phyloP scores from a whole-genome alignment of 2,888 invertebrate genomes.

The Rhingia campestris region DNA sequence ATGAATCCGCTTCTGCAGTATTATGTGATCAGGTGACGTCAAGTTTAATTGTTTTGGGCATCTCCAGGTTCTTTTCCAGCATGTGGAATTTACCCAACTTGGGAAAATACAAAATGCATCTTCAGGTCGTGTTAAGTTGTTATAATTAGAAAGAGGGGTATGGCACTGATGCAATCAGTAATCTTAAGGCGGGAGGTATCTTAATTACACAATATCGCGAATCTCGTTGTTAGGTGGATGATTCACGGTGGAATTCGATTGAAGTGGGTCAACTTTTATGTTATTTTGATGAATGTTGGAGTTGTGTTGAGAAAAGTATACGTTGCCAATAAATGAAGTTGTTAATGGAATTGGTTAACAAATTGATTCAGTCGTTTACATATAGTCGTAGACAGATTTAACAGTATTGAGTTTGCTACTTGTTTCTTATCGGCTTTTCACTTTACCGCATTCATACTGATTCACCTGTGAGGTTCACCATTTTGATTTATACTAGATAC shows the following conservation, averaged over 20 bases:
- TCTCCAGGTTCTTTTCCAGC: slow-evolving; percentile 7
- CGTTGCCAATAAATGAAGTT: no score
- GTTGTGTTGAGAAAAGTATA: no score
- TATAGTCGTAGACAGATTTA: no score
- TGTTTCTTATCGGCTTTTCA: no score
- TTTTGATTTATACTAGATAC: no score
- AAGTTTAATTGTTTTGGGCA: slow-evolving; percentile 13
- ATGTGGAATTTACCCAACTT: slow-evolving; percentile 28
- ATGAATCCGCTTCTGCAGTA: background rate
- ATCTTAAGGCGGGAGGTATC: no score
- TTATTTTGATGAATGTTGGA: background rate
- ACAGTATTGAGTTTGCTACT: no score
- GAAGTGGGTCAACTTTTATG: slow-evolving; percentile 2
- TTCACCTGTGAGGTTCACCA: no score
- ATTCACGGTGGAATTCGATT: slow-evolving; percentile 3
- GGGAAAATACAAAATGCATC: slow-evolving; percentile 4
- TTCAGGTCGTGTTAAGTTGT: background rate
- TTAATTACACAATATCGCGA: slow-evolving; percentile 14
- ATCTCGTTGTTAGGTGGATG: background rate
- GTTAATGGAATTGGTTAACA: no score
- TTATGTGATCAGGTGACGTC: background rate
- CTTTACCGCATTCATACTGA: no score
- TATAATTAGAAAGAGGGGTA: slow-evolving; percentile 4
- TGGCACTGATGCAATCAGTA: no score
- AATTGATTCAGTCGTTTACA: no score